Percentiles rank a stretch among this genome's conserved stretches.
Conservation (phyloP, 2,113 vertebrate species). For the Maccullochella peelii region DNA sequence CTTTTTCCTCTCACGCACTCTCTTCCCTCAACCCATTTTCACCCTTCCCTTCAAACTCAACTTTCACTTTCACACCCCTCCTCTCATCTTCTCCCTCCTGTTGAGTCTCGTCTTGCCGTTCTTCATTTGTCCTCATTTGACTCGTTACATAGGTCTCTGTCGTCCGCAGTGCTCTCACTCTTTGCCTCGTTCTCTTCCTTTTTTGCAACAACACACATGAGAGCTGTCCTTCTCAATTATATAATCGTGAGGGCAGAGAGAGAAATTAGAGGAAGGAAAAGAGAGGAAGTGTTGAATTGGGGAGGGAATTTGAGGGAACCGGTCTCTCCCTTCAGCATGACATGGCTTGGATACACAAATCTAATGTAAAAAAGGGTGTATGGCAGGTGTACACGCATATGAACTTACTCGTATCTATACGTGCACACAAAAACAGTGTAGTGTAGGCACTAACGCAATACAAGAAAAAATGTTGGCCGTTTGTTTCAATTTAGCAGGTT, state of each 20-base stretch:
- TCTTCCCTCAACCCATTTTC: not conserved
- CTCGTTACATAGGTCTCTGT: constrained; percentile 20
- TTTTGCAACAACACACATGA: constrained; percentile 52
- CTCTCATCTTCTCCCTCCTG: constrained; percentile 43
- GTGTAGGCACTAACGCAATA: constrained; percentile 6
- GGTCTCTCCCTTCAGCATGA: constrained; percentile 1
- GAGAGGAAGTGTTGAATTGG: constrained; percentile 23
- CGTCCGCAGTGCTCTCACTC: constrained; percentile 28
- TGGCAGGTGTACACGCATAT: constrained; percentile 5
- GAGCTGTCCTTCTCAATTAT: constrained; percentile 57
- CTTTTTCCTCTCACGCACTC: not conserved
- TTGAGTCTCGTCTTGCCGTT: constrained; percentile 32
- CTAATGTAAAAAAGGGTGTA: not conserved
- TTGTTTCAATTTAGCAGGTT: constrained; percentile 67
- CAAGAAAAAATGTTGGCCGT: constrained; percentile 40
- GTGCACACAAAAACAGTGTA: constrained; percentile 5
- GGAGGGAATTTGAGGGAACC: constrained; percentile 36
- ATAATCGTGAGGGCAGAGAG: constrained; percentile 42
- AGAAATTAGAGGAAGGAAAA: constrained; percentile 9
- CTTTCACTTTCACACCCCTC: constrained; percentile 47
- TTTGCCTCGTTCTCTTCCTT: constrained; percentile 24
- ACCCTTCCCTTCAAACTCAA: constrained; percentile 1
- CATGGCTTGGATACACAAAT: constrained; percentile 2
- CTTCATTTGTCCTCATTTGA: constrained; percentile 65
- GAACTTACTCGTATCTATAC: not conserved